A percentile compares a stretch with the other conserved stretches of the same genome.
Evolutionary conservation across 2,797 vertebrate species (phyloP).

Genomic region (Sebastes melanostomus): DNA sequence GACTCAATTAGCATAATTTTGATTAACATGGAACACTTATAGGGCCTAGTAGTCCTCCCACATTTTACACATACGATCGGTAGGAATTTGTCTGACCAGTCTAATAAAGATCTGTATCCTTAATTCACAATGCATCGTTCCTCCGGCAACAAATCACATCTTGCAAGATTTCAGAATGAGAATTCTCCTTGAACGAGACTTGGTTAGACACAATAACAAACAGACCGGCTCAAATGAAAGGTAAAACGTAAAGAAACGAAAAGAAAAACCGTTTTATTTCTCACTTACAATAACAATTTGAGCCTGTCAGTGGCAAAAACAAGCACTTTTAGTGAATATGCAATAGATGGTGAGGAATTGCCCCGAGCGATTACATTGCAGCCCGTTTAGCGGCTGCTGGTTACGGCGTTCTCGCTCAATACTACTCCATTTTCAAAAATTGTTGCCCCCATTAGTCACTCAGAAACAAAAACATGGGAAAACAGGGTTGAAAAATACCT

Average conservation of each 20-base stretch:
- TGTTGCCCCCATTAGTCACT: neutral
- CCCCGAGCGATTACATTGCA: neutral
- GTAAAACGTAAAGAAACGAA: accelerated
- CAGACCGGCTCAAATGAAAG: neutral
- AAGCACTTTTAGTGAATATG: neutral
- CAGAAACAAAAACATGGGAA: neutral
- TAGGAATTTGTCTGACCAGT: neutral
- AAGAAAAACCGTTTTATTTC: neutral
- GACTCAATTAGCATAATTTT: neutral
- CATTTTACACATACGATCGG: too few species aligned
- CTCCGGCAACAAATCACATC: too few species aligned
- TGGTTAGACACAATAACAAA: neutral
- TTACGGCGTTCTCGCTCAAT: neutral
- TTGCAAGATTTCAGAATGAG: too few species aligned
- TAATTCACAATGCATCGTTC: neutral
- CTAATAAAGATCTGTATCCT: neutral
- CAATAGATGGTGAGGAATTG: neutral
- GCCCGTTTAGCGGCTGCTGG: neutral
- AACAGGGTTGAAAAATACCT: neutral
- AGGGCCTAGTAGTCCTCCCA: neutral
- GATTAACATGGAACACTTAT: neutral
- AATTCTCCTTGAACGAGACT: neutral
- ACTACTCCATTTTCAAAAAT: neutral
- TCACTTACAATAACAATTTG: neutral
- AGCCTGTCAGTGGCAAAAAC: neutral